Percentiles rank a stretch among this genome's conserved stretches.
These are phyloP conservation scores for Campopleginae sp. DNA, from an alignment of 2,888 invertebrate species.

Conservation along the genomic window DNA sequence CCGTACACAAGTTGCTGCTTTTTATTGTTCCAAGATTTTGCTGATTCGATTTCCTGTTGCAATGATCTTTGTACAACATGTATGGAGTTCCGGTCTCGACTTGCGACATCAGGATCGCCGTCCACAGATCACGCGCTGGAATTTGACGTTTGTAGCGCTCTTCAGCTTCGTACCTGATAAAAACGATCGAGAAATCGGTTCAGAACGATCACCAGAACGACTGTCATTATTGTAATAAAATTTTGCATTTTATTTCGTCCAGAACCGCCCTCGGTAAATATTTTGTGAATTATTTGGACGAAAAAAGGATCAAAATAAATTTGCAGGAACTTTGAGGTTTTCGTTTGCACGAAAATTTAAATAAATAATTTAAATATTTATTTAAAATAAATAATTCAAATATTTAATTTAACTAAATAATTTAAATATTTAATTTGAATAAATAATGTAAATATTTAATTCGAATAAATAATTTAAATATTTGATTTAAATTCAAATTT, in stretches of 20 bases:
- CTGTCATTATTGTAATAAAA: not conserved
- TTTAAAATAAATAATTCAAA: not conserved
- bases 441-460: no score
- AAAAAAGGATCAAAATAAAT: no score
- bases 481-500: no score
- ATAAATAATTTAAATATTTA: not conserved
- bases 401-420: no score
- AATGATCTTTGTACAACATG: conserved; percentile 98
- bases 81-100: conserved; percentile 99
- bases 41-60: conserved; percentile 98
- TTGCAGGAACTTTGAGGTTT: no score
- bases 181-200: not conserved
- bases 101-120: conserved; percentile 96
- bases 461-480: no score
- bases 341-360: no score
- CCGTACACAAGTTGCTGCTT: conserved; percentile 98
- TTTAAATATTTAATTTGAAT: no score
- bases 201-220: not conserved
- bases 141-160: conserved; percentile 89
- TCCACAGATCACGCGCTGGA: conserved; percentile 96
- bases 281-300: no score
- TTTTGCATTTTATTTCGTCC: no score
- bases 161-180: conserved; percentile 90
- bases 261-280: no score
- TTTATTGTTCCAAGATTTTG: conserved; percentile 99